Conservation (phyloP, 92 coral and sea anemone species). For the Porites evermanni region DNA sequence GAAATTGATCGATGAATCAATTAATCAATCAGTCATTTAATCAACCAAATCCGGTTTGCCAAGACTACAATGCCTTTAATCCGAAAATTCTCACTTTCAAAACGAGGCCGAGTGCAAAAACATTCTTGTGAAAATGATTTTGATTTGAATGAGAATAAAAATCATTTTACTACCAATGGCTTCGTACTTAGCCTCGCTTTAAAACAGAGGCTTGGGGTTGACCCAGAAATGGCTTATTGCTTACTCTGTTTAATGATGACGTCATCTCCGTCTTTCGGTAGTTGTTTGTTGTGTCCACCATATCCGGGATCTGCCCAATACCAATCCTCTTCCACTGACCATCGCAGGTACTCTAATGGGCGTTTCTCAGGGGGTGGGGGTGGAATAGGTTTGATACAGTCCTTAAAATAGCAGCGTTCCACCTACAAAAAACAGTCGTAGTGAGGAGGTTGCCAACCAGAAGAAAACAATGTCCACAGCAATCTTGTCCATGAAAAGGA, state of each 20-base stretch:
- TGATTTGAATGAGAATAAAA: too few relatives aligned
- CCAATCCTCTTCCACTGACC: conserved; percentile 94
- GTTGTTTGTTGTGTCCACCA: conserved; percentile 84
- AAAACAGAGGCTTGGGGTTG: neutral
- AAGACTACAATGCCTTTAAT: too few relatives aligned
- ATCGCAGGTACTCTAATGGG: conserved; percentile 67
- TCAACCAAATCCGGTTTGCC: neutral
- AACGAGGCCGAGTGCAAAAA: too few relatives aligned
- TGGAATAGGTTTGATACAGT: conserved; percentile 81
- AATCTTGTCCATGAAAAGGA: too few relatives aligned
- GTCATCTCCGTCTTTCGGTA: conserved; percentile 84
- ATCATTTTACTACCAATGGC: too few relatives aligned
- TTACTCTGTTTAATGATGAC: conserved; percentile 78
- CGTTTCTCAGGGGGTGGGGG: conserved; percentile 86
- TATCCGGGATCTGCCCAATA: conserved; percentile 79
- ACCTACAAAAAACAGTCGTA: conserved; percentile 42
- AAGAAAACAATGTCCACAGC: too few relatives aligned
- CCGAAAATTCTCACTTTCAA: too few relatives aligned
- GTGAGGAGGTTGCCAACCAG: too few relatives aligned
- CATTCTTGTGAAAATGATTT: too few relatives aligned
- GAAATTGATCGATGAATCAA: neutral
- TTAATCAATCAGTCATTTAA: neutral
- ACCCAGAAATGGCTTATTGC: neutral
- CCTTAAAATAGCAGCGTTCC: conserved; percentile 77
- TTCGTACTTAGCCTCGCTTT: too few relatives aligned